Evolutionary conservation across 2,888 invertebrate genomes (phyloP).

Genomic region (Timema podura): DNA sequence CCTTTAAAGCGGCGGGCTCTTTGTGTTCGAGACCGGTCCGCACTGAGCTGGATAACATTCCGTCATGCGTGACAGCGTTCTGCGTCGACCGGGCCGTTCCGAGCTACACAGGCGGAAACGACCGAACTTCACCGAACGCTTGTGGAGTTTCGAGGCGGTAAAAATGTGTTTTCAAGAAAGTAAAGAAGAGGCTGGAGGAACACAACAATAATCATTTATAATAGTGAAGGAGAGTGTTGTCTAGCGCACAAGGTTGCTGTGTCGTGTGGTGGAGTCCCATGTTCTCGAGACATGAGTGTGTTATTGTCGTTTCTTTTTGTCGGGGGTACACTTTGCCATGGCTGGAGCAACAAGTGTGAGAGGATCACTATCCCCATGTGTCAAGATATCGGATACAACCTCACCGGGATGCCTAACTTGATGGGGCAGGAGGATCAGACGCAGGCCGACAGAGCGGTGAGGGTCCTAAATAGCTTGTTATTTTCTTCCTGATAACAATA

Average conservation of each 20-base stretch:
- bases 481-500: background rate
- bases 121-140: background rate
- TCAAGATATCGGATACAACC: conserved; percentile 78
- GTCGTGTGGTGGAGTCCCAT: background rate
- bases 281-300: conserved; percentile 12
- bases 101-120: conserved; percentile 12
- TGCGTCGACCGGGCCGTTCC: conserved; percentile 7
- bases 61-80: conserved; percentile 26
- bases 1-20: conserved; percentile 20
- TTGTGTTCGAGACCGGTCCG: conserved; percentile 21
- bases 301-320: conserved; percentile 19
- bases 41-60: conserved; percentile 23
- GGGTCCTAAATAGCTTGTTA: conserved; percentile 37
- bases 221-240: conserved; percentile 7
- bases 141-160: too few species aligned
- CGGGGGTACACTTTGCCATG: background rate
- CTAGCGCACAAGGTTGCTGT: background rate
- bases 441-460: conserved; percentile 75
- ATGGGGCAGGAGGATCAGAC: conserved; percentile 76
- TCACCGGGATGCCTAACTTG: conserved; percentile 82
- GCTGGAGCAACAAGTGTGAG: conserved; percentile 59
- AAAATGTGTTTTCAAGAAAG: too few species aligned
- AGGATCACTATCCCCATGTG: conserved; percentile 74
- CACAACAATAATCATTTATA: too few species aligned
- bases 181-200: too few species aligned